A percentile compares a stretch with the other conserved stretches of the same genome.
Evolutionary conservation across 2,888 invertebrate species (phyloP).

Genomic region (Sclerodermus sp.): DNA sequence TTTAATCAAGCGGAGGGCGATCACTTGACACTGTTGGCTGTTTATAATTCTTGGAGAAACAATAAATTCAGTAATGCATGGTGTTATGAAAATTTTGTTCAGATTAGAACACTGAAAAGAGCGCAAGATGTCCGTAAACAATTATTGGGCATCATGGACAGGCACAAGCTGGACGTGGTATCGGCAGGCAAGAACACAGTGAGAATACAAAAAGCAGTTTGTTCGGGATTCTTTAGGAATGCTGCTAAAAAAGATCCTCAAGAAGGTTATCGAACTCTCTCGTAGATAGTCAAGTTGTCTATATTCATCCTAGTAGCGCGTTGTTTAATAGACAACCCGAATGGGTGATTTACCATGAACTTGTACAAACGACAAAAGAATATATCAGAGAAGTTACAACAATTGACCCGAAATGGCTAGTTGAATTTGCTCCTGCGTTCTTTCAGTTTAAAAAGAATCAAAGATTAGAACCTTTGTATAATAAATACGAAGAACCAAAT

Average conservation of each 20-base stretch:
- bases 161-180: conserved; percentile 94
- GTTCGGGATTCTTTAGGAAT: conserved; percentile 97
- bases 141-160: conserved; percentile 95
- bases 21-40: conserved; percentile 94
- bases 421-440: conserved; percentile 74
- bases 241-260: conserved; percentile 99
- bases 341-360: conserved; percentile 91
- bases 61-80: conserved; percentile 99
- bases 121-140: conserved; percentile 99
- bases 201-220: conserved; percentile 95
- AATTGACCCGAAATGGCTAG: conserved; percentile 92
- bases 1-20: conserved; percentile 99
- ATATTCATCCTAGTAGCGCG: conserved; percentile 82
- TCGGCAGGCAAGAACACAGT: conserved; percentile 96
- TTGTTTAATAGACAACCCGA: conserved; percentile 71
- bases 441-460: conserved; percentile 99
- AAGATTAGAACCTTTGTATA: conserved; percentile 94
- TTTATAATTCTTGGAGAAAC: conserved; percentile 99
- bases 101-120: conserved; percentile 92
- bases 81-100: conserved; percentile 99
- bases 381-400: conserved; percentile 83
- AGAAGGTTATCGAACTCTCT: conserved; percentile 74
- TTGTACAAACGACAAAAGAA: conserved; percentile 81
- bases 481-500: conserved; percentile 99
- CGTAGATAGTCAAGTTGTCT: conserved; percentile 89